A percentile compares a stretch with the other conserved stretches of the same genome.
phyloP scores from a whole-genome alignment of 37 sponge, comb jelly and placozoan genomes.

The Theonella swinhoei region DNA sequence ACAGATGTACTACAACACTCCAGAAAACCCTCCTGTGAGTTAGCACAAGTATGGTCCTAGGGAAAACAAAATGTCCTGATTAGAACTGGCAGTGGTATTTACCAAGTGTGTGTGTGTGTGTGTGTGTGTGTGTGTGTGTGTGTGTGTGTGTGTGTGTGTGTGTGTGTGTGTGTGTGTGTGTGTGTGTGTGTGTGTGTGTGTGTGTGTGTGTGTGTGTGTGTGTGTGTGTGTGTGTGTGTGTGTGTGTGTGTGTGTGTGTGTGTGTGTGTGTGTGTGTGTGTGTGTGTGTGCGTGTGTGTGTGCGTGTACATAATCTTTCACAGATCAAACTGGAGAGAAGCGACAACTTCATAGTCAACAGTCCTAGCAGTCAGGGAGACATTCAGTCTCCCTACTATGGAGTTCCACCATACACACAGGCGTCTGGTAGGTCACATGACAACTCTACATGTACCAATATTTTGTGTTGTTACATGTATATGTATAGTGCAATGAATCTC shows the following conservation, averaged over 20 bases:
- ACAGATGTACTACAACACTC: neutral
- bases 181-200: no score
- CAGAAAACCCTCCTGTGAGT: neutral
- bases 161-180: no score
- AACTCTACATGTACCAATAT: no score
- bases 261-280: no score
- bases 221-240: no score
- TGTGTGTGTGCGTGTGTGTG: neutral
- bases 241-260: no score
- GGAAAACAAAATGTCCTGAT: neutral
- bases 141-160: no score
- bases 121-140: neutral
- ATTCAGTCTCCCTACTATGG: neutral
- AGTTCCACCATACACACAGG: neutral
- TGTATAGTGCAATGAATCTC: no score
- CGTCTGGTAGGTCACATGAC: no score
- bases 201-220: no score
- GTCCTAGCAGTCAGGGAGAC: neutral
- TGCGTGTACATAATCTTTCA: neutral
- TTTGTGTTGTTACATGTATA: no score
- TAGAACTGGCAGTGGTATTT: neutral
- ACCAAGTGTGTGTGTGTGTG: slow-evolving; percentile 9
- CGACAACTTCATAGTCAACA: neutral
- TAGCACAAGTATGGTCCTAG: neutral
- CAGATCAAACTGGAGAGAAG: neutral